Evolutionary conservation across 2,113 vertebrate genomes (phyloP).

Genomic region (Lathamus discolor): DNA sequence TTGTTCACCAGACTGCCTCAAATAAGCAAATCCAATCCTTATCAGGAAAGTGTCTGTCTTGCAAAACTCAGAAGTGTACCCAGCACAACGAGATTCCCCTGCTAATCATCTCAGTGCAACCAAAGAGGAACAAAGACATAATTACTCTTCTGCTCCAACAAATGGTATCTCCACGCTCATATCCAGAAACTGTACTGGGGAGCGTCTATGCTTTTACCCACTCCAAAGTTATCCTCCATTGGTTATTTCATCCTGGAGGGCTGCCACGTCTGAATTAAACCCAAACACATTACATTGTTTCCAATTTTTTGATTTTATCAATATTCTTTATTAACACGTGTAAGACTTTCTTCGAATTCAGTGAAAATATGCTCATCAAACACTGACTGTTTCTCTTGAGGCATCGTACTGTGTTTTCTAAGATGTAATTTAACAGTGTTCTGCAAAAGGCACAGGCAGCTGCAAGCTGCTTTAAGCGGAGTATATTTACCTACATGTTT

Average conservation of each 20-base stretch:
- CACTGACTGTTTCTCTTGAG: neutral
- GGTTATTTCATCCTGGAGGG: neutral
- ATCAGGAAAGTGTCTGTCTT: neutral
- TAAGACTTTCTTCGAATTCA: neutral
- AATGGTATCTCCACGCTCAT: neutral
- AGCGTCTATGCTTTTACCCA: rapidly evolving
- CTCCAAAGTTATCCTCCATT: neutral
- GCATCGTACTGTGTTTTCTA: neutral
- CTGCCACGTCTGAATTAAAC: neutral
- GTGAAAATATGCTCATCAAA: neutral
- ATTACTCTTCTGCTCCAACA: neutral
- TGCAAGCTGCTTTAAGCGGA: neutral
- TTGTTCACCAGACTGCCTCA: neutral
- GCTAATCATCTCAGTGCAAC: neutral
- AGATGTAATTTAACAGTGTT: neutral
- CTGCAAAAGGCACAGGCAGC: neutral
- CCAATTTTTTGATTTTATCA: neutral
- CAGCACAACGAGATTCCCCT: neutral
- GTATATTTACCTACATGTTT: neutral
- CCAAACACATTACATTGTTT: neutral
- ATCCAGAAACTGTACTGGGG: neutral
- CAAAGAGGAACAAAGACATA: neutral
- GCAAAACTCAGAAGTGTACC: neutral
- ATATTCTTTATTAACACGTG: neutral
- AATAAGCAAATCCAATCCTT: neutral